Conservation (phyloP, 2,888 invertebrate genomes). For the Malthinus seriepunctatus region DNA sequence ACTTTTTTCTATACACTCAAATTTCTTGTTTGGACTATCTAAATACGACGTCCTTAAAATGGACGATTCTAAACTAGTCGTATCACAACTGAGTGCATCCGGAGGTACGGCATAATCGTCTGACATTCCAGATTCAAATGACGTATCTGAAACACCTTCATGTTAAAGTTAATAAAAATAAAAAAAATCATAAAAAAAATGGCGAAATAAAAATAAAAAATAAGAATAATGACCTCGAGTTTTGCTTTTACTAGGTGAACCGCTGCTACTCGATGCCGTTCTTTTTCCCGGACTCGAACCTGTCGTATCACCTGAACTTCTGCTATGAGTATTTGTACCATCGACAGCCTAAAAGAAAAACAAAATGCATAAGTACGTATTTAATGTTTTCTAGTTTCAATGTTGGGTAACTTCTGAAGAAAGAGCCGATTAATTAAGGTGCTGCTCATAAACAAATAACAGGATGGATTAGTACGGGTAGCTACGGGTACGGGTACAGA, state of each 20-base stretch:
- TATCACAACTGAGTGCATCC: constrained; percentile 84
- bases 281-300: constrained; percentile 84
- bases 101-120: constrained; percentile 97
- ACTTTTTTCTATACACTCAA: constrained; percentile 82
- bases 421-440: too few species aligned
- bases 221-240: constrained; percentile 67
- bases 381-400: too few species aligned
- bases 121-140: constrained; percentile 91
- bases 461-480: too few species aligned
- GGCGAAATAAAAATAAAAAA: constrained; percentile 30
- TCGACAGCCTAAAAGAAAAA: constrained; percentile 47
- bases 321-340: constrained; percentile 70
- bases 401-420: too few species aligned
- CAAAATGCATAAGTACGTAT: background rate
- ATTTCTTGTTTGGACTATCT: constrained; percentile 61
- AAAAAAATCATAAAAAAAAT: constrained; percentile 32
- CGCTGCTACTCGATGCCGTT: constrained; percentile 67
- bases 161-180: constrained; percentile 43
- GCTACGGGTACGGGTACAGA: too few species aligned
- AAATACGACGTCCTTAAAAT: constrained; percentile 64
- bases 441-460: too few species aligned
- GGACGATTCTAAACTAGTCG: constrained; percentile 76
- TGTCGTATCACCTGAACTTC: constrained; percentile 84
- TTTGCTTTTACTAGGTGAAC: constrained; percentile 79
- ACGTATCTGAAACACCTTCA: constrained; percentile 74